Evolutionary conservation across 2,797 vertebrate species (phyloP).

Genomic region (Sebastes hopkinsi): DNA sequence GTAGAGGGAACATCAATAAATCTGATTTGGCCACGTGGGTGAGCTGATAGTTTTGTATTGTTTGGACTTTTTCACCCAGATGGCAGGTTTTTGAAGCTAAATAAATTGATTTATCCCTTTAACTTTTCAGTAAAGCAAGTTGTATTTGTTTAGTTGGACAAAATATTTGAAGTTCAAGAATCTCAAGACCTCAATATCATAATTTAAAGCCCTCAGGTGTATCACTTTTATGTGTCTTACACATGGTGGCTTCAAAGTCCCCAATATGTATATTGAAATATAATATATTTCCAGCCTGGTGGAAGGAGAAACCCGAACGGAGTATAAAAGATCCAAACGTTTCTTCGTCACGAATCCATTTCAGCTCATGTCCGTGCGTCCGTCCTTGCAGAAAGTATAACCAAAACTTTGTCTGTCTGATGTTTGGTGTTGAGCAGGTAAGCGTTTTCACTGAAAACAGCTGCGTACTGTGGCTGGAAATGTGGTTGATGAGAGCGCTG

Average conservation of each 20-base stretch:
- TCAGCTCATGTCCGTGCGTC: too few relatives aligned
- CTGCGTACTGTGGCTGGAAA: background rate
- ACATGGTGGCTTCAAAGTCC: background rate
- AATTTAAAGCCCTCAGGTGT: too few relatives aligned
- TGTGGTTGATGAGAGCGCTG: background rate
- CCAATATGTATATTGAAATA: too few relatives aligned
- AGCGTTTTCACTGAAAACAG: background rate
- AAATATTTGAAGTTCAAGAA: too few relatives aligned
- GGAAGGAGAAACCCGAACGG: too few relatives aligned
- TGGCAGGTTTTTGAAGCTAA: background rate
- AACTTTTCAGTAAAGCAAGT: background rate
- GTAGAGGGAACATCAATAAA: conserved; percentile 12
- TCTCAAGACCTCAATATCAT: too few relatives aligned
- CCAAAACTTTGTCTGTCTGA: background rate
- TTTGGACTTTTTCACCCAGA: background rate
- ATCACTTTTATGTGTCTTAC: background rate
- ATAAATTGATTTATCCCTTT: background rate
- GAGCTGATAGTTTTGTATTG: background rate
- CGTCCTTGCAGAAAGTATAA: too few relatives aligned
- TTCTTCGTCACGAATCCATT: too few relatives aligned
- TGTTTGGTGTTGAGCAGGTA: background rate
- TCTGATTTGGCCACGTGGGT: conserved; percentile 18
- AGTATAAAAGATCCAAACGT: too few relatives aligned
- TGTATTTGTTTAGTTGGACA: too few relatives aligned
- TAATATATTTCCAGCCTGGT: too few relatives aligned